Conservation (phyloP, 2,113 vertebrate genomes). For the Poicephalus gulielmi region DNA sequence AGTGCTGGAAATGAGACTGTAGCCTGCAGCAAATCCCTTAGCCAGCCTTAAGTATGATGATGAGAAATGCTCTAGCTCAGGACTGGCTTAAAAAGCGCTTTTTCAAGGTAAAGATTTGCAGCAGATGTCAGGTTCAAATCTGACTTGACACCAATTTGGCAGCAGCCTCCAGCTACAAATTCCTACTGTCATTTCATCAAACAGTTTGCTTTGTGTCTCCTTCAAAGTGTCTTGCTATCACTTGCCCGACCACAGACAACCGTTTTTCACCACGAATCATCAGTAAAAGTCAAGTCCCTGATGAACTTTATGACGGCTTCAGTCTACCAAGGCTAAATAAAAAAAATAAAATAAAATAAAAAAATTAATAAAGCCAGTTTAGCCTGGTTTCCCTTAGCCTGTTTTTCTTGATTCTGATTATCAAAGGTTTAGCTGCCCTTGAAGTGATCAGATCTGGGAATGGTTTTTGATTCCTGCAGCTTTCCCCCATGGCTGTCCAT, state of each 20-base stretch:
- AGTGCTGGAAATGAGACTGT: not conserved
- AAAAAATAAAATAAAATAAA: not conserved
- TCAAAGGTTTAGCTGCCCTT: not conserved
- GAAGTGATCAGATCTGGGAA: not conserved
- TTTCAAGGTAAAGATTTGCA: slow-evolving; percentile 26
- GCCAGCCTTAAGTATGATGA: not conserved
- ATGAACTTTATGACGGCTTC: not conserved
- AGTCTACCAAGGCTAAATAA: not conserved
- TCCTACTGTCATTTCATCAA: slow-evolving; percentile 3
- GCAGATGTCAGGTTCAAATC: slow-evolving; percentile 24
- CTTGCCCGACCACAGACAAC: not conserved
- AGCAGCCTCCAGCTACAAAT: slow-evolving; percentile 36
- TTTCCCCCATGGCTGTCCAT: not conserved
- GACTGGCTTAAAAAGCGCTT: not conserved
- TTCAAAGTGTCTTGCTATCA: not conserved
- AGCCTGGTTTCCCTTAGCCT: not conserved
- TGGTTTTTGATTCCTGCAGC: not conserved
- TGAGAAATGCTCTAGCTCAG: not conserved
- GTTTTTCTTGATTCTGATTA: not conserved
- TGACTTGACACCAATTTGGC: slow-evolving; percentile 32
- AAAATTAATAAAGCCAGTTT: not conserved
- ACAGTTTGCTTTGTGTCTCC: slow-evolving; percentile 7
- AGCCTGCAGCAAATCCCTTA: slow-evolving; percentile 46
- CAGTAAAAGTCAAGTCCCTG: not conserved
- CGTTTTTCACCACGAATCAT: not conserved